These are phyloP conservation scores for Troides aeacus DNA, from an alignment of 2,888 invertebrate genomes.

Conservation along the genomic window DNA sequence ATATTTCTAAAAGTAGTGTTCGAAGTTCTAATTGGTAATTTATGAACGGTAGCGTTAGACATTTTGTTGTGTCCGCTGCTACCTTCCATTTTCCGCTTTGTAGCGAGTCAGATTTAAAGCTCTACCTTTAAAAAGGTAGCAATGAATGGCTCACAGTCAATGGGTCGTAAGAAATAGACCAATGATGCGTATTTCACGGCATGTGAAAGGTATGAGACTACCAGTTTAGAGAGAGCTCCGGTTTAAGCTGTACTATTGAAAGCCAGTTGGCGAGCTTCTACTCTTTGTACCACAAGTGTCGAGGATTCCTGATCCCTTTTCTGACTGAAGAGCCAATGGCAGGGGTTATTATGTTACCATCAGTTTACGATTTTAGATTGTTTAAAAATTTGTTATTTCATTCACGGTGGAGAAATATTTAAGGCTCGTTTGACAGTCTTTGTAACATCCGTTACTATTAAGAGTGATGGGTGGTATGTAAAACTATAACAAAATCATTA, in stretches of 20 bases:
- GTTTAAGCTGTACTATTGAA: conserved; percentile 23
- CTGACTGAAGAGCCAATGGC: conserved; percentile 19
- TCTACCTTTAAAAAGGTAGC: conserved; percentile 71
- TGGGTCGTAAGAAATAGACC: conserved; percentile 77
- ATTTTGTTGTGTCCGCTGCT: conserved; percentile 38
- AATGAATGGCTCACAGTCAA: conserved; percentile 74
- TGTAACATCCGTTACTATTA: conserved; percentile 43
- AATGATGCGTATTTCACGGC: conserved; percentile 54
- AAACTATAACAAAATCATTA: conserved; percentile 58
- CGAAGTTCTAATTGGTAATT: background rate
- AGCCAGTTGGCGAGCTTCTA: conserved; percentile 27
- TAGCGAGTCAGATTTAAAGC: conserved; percentile 64
- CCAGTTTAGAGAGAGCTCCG: conserved; percentile 54
- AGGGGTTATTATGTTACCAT: conserved; percentile 17
- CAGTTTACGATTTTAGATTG: background rate
- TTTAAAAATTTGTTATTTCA: background rate
- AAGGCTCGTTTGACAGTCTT: conserved; percentile 6
- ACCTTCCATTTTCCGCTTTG: conserved; percentile 53
- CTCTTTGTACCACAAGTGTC: conserved; percentile 30
- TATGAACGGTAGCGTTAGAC: conserved; percentile 37
- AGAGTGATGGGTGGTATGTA: conserved; percentile 75
- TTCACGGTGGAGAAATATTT: background rate
- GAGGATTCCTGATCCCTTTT: conserved; percentile 29
- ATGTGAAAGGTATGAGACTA: conserved; percentile 58
- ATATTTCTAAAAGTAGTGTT: background rate